Base-by-base conservation (phyloP, 1,140 invertebrate species). In the Meteorus sp. region DNA sequence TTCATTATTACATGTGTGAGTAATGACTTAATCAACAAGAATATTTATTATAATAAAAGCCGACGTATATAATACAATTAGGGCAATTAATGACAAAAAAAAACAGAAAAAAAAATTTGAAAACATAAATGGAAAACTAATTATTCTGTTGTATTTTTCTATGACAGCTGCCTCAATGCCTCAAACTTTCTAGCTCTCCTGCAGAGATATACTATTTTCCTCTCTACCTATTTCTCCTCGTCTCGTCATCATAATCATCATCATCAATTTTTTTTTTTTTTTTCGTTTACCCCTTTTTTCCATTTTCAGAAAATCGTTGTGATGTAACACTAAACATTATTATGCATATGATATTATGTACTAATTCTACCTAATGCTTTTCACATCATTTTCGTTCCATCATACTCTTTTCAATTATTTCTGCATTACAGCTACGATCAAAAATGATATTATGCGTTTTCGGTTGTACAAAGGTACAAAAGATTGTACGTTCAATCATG, bases 131-230 rank as follows among this genome's bases (percentile, higher is more conserved):
- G n/a, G n/a, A n/a, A n/a, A 73, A 76, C 75, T 77, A 75, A 62
- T 77, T 76, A 62, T 74, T 68, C 67, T 66, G 71, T 73, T 77
- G 41, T 62, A 66, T 57, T 58, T 75, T 76, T 65, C 63, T 71
- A 61, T 80, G 78, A 80, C 78, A 80, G 78, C 78, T 80, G 78
- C 78, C 78, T 80, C 78, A 78, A 78, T 79, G 77, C 77, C 68
- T 73, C 72, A 71, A 69, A 66, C 69, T 52, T 71, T 71, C 76
- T 79, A 80, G 75, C 75, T 71, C 56, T 74, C 69, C 73, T 78
- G 78, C 77, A 80, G 76, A 80, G 77, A 75, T 72, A 48, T 61
- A 68, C 37, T 62, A 29, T 23, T 61, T 15, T 53, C 61, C 63
- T 65, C 59, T 64, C 1, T 11, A 55, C 53, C 58, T 56, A 59